A percentile compares a stretch with the other conserved stretches of the same genome.
Conservation (phyloP, 2,797 vertebrate species). For the Lutjanus argentimaculatus region DNA sequence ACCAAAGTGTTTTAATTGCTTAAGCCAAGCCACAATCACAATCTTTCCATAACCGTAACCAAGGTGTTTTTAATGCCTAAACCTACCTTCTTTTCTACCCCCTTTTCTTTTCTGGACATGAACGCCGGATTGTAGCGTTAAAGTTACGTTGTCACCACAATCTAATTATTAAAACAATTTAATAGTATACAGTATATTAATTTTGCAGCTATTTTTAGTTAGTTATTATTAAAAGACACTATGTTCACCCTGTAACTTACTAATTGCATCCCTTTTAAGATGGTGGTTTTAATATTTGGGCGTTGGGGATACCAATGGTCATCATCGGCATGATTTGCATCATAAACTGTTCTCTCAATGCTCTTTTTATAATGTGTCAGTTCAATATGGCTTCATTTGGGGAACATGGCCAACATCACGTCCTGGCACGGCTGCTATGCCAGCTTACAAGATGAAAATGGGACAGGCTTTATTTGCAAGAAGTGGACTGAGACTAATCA, state of each 20-base stretch:
- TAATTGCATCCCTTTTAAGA: background rate
- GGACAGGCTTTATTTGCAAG: slow-evolving; percentile 53
- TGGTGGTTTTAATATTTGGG: background rate
- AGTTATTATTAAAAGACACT: background rate
- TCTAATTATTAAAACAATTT: too few species aligned
- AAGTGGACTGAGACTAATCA: slow-evolving; percentile 50
- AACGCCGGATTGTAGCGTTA: too few species aligned
- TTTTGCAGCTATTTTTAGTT: background rate
- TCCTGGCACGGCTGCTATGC: background rate
- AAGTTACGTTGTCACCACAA: too few species aligned
- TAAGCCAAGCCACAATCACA: too few species aligned
- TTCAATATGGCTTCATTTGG: background rate
- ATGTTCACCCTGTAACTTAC: background rate
- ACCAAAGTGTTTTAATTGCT: too few species aligned
- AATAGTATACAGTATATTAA: too few species aligned
- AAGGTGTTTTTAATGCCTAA: too few species aligned
- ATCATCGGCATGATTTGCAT: background rate
- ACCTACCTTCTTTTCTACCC: too few species aligned
- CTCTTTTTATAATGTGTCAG: slow-evolving; percentile 7
- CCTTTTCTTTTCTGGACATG: too few species aligned
- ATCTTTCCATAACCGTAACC: too few species aligned
- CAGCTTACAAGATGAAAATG: slow-evolving; percentile 40
- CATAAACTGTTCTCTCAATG: background rate
- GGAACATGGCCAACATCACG: background rate
- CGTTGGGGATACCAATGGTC: background rate